phyloP scores from a whole-genome alignment of 2,888 invertebrate species.

The Hirtodrosophila alboralis region DNA sequence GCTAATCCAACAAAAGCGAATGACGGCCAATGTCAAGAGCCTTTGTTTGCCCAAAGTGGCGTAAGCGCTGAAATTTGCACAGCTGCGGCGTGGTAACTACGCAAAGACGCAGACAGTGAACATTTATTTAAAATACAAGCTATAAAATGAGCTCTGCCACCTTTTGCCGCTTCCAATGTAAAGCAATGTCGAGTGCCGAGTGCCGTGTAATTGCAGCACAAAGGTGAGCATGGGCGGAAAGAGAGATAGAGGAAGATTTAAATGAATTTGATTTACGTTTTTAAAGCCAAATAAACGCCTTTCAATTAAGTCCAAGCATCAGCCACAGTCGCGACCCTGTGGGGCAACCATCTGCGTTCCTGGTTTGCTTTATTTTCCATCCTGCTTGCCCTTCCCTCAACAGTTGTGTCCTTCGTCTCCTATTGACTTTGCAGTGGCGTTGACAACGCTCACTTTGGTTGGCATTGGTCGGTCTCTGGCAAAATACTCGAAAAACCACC shows the following conservation, averaged over 20 bases:
- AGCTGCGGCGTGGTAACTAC: conserved; percentile 52
- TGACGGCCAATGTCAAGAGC: conserved; percentile 70
- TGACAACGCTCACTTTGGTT: conserved; percentile 67
- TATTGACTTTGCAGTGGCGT: conserved; percentile 77
- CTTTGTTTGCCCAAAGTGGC: conserved; percentile 73
- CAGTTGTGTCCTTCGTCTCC: conserved; percentile 20
- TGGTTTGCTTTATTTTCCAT: conserved; percentile 3
- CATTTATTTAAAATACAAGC: conserved; percentile 81
- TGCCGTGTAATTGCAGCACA: conserved; percentile 75
- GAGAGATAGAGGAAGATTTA: conserved; percentile 54
- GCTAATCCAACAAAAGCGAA: conserved; percentile 80
- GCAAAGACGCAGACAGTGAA: conserved; percentile 35
- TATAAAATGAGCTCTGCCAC: conserved; percentile 68
- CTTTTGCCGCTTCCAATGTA: background rate
- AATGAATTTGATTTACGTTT: conserved; percentile 82
- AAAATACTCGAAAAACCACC: conserved; percentile 76
- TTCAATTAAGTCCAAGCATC: conserved; percentile 75
- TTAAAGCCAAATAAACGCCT: conserved; percentile 81
- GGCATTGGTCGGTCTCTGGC: conserved; percentile 60
- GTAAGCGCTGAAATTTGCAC: conserved; percentile 75
- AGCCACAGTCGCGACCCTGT: conserved; percentile 52
- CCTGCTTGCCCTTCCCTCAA: background rate
- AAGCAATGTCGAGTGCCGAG: conserved; percentile 56
- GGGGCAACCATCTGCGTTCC: conserved; percentile 26
- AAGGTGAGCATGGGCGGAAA: conserved; percentile 37